These are phyloP conservation scores for Portunus trituberculatus DNA, from an alignment of 1,140 invertebrate genomes.

Conservation along the genomic window DNA sequence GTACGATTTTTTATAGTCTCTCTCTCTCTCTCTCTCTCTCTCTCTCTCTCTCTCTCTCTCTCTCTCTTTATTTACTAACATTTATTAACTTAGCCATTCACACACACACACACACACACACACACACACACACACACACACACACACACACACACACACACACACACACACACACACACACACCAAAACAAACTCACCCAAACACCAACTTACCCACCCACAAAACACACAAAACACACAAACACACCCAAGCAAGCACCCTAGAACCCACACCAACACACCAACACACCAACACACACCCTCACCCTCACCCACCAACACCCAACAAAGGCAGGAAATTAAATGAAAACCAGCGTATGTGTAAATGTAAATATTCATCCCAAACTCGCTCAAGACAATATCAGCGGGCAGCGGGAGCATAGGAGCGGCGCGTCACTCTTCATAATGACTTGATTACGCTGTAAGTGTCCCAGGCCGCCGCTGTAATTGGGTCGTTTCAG, in stretches of 20 bases:
- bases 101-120: no score
- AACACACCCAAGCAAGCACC: neutral
- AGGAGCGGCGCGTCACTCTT: constrained; percentile 58
- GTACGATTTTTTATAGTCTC: no score
- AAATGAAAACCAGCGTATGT: neutral
- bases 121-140: no score
- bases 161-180: no score
- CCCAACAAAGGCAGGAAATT: neutral
- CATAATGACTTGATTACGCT: constrained; percentile 68
- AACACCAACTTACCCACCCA: neutral
- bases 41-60: no score
- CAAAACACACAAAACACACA: neutral
- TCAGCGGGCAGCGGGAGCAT: neutral
- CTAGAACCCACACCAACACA: neutral
- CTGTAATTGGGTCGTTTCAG: constrained; percentile 64
- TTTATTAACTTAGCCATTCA: no score
- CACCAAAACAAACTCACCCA: neutral
- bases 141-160: neutral
- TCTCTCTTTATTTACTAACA: no score
- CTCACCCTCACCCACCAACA: neutral
- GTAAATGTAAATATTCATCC: constrained; percentile 45
- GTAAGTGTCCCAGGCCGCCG: constrained; percentile 60
- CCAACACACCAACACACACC: neutral
- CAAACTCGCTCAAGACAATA: constrained; percentile 26
- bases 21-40: no score